Conservation (phyloP, 2,888 invertebrate genomes). For the Clitarchus hookeri region DNA sequence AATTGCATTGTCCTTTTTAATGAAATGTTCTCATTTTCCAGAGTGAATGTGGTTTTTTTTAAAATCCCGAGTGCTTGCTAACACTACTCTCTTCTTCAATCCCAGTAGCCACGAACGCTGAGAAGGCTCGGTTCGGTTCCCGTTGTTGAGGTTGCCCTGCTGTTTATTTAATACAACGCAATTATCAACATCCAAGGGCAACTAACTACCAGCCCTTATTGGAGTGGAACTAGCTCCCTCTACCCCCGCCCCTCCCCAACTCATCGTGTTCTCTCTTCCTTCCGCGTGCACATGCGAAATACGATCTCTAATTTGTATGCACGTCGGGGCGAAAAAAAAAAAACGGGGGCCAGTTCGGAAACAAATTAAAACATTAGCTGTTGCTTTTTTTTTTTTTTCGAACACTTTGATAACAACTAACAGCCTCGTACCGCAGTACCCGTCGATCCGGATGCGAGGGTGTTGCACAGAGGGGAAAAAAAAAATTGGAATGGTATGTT, state of each 20-base stretch:
- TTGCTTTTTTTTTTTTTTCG: background rate
- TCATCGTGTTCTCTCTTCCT: background rate
- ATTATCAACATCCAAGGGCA: background rate
- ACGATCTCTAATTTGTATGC: constrained; percentile 3
- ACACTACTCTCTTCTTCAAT: too few species aligned
- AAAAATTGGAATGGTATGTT: too few species aligned
- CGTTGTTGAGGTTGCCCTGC: background rate
- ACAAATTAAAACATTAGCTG: background rate
- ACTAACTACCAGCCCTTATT: background rate
- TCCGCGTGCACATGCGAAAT: background rate
- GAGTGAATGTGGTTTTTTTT: too few species aligned
- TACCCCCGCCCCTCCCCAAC: background rate
- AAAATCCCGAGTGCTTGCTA: too few species aligned
- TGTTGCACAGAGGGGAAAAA: background rate
- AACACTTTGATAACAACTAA: background rate
- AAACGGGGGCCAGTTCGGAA: background rate
- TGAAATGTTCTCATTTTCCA: too few species aligned
- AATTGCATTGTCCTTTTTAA: too few species aligned
- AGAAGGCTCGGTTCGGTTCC: background rate
- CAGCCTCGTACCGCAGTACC: background rate
- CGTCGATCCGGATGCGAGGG: too few species aligned
- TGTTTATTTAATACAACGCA: background rate
- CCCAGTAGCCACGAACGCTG: background rate
- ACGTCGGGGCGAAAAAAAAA: background rate
- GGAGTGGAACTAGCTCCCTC: background rate